Percentiles rank a stretch among this genome's conserved stretches.
Conservation (phyloP, 2,113 vertebrate species). For the Passer montanus region DNA sequence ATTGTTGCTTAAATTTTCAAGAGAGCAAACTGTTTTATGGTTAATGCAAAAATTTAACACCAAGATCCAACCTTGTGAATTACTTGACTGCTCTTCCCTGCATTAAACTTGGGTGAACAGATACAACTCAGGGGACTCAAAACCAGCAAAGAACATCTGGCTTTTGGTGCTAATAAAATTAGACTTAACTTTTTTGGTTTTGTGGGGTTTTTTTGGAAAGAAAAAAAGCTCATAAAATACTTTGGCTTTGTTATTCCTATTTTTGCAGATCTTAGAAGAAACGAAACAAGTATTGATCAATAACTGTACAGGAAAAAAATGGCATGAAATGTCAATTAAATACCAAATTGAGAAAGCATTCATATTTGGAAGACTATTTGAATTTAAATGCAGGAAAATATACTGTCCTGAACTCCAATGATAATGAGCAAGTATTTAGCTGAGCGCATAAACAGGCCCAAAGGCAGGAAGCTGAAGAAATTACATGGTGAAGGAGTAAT, state of each 20-base stretch:
- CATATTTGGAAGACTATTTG: neutral
- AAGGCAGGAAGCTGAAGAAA: conserved; percentile 32
- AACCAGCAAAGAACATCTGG: conserved; percentile 54
- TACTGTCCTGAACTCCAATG: neutral
- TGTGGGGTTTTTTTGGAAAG: neutral
- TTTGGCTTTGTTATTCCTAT: neutral
- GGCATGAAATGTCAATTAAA: neutral
- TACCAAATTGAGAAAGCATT: neutral
- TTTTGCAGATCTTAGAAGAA: neutral
- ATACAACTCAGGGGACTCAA: neutral
- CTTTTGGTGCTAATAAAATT: conserved; percentile 46
- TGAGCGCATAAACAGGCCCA: neutral
- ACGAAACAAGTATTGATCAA: neutral
- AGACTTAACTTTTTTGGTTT: neutral
- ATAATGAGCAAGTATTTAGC: neutral
- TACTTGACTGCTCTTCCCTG: conserved; percentile 32
- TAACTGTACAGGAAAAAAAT: neutral
- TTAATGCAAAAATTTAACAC: conserved; percentile 5
- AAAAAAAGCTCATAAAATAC: neutral
- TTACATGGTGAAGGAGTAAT: neutral
- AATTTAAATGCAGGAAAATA: neutral
- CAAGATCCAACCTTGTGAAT: neutral
- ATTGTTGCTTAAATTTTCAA: conserved; percentile 49
- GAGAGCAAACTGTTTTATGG: conserved; percentile 40
- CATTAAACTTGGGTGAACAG: conserved; percentile 36